Evolutionary conservation across 1,140 invertebrate species (phyloP).

Genomic region (Acyrthosiphon pisum): DNA sequence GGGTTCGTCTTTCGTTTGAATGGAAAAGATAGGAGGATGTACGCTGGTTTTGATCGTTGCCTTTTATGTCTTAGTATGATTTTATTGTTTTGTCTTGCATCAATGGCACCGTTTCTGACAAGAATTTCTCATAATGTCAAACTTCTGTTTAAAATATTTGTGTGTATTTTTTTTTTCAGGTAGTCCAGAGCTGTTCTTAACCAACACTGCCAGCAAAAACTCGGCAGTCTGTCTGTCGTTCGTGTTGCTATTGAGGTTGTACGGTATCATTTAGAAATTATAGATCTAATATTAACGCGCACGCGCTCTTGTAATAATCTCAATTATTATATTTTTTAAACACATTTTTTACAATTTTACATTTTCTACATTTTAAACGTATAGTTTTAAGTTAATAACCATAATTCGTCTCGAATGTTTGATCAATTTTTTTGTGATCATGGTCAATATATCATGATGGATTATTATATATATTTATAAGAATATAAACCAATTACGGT

Average conservation of each 20-base stretch:
- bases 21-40: not conserved
- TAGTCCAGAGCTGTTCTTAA: not conserved
- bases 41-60: not conserved
- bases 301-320: not conserved
- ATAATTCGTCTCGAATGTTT: not conserved
- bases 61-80: not conserved
- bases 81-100: not conserved
- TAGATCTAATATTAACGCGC: not conserved
- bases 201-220: not conserved
- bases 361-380: not conserved
- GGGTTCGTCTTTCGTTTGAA: not conserved
- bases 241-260: not conserved
- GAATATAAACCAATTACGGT: not conserved
- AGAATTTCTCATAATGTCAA: not conserved
- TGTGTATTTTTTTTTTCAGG: slow-evolving; percentile 16
- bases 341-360: slow-evolving; percentile 6
- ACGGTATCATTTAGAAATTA: not conserved
- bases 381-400: not conserved
- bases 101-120: not conserved
- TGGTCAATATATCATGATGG: not conserved
- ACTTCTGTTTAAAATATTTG: not conserved
- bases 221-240: slow-evolving; percentile 1
- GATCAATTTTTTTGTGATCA: not conserved
- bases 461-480: not conserved
- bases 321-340: not conserved